These are phyloP conservation scores for Glareola pratincola DNA, from an alignment of 2,113 vertebrate genomes.

Conservation along the genomic window DNA sequence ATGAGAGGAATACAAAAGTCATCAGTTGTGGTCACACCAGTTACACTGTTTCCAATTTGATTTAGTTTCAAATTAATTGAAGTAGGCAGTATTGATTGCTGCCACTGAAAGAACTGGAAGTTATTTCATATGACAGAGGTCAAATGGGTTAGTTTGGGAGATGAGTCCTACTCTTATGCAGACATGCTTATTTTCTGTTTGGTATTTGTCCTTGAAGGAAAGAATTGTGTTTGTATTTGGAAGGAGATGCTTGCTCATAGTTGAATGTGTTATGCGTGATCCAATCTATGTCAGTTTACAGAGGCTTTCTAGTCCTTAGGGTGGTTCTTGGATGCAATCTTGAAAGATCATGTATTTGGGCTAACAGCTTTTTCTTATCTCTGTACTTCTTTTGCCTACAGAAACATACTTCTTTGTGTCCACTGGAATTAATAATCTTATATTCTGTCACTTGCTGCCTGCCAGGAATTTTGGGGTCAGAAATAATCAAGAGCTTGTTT, in stretches of 20 bases:
- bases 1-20: background rate
- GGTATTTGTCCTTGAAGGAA: background rate
- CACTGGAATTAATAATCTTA: background rate
- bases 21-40: background rate
- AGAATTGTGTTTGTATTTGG: background rate
- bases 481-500: background rate
- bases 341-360: background rate
- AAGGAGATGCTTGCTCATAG: background rate
- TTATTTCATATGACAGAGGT: background rate
- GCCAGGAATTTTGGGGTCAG: background rate
- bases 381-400: background rate
- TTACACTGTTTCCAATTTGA: background rate
- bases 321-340: background rate
- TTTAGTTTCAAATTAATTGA: constrained; percentile 13
- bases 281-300: background rate
- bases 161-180: background rate
- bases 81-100: background rate
- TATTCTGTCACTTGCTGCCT: background rate
- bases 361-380: background rate
- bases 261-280: background rate
- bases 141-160: background rate
- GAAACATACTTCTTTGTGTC: background rate
- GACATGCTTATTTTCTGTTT: background rate
- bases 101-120: background rate
- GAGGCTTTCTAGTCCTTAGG: background rate